Evolutionary conservation across 2,113 vertebrate genomes (phyloP), one percentile per base, ranked within the genome.

Genomic region (Misgurnus anguillicaudatus): DNA sequence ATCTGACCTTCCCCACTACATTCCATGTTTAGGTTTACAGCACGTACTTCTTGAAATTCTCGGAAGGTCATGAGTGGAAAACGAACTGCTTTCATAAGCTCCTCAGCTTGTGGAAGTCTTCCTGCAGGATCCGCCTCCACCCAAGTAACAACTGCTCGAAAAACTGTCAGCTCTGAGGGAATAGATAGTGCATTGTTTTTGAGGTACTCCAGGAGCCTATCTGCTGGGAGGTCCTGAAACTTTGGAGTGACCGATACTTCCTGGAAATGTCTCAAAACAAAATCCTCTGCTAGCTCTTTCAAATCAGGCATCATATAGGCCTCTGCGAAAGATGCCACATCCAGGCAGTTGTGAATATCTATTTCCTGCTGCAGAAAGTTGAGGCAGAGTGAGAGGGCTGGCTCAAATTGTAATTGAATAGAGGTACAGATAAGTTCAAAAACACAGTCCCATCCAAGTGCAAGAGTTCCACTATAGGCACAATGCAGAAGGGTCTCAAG

Each of bases 61-160:
- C 88, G 82, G 75, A 92, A 94, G 0, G 95, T 97, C 96, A 98
- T 98, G 57, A 96, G 92, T 4, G 94, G 91, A 53, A 98, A 98
- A 17, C 96, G 94, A 21, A 98, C 91, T 0, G 90, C 94, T 0
- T 64, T 87, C 90, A 97, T 89, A 4, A 98, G 79, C 11, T 89
- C 71, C 42, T 87, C 89, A 9, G 94, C 93, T 0, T 91, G 83
- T 0, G 86, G 65, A 41, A 94, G 70, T 64, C 93, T 88, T 45
- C 87, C 89, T 2, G 84, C 69, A 0, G 90, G 89, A 41, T 96
- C 91, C 11, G 89, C 93, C 24, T 83, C 85, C 5, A 98, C 82
- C 96, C 96, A 98, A 9, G 86, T 84, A 17, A 93, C 87, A 0
- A 93, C 94, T 0, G 94, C 95, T 80, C 86, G 88, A 73, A 97